phyloP scores from a whole-genome alignment of 1,140 invertebrate genomes.

The Gryon sp. region DNA sequence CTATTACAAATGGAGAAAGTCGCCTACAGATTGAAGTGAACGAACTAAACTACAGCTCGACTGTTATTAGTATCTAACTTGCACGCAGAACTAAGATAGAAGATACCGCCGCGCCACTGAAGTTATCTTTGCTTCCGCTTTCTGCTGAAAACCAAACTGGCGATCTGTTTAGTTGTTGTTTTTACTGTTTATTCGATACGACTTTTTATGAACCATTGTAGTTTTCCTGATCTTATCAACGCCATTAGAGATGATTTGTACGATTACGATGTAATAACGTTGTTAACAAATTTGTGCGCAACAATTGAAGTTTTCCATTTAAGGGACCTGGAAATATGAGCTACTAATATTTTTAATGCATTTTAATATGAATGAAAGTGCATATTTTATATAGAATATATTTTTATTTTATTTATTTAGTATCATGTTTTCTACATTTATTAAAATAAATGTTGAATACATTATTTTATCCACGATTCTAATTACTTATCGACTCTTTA shows the following conservation, averaged over 20 bases:
- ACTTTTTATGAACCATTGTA: not conserved
- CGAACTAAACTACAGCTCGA: conserved; percentile 48
- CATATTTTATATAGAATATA: no score
- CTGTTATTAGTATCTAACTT: conserved; percentile 55
- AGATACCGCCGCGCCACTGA: conserved; percentile 13
- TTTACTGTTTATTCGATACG: not conserved
- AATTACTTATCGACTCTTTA: no score
- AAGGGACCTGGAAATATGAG: conserved; percentile 2
- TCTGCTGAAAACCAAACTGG: not conserved
- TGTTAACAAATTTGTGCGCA: conserved; percentile 26
- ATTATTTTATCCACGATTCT: no score
- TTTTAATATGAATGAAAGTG: no score
- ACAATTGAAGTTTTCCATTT: not conserved
- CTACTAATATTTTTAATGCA: no score
- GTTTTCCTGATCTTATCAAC: not conserved
- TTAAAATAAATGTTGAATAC: no score
- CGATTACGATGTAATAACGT: not conserved
- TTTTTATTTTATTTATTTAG: no score
- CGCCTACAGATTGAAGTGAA: conserved; percentile 60
- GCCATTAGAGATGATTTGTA: conserved; percentile 13
- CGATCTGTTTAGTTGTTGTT: not conserved
- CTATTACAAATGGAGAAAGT: conserved; percentile 70
- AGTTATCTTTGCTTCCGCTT: conserved; percentile 21
- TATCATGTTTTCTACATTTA: no score
- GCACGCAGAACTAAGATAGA: conserved; percentile 30